phyloP scores from a whole-genome alignment of 2,888 invertebrate species.

The Dynastes tityus region DNA sequence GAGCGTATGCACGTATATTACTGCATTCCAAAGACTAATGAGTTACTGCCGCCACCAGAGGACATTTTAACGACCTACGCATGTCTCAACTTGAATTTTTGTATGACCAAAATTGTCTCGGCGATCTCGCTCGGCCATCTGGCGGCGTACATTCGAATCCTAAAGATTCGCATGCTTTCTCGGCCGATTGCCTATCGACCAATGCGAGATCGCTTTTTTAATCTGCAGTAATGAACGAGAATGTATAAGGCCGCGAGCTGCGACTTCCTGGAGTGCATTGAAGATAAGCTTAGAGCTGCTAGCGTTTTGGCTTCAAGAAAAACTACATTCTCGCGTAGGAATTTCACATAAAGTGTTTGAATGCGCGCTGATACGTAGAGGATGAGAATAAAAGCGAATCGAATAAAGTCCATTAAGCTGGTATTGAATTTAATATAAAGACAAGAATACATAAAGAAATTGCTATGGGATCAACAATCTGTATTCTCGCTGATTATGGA shows the following conservation, averaged over 20 bases:
- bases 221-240: slow-evolving; percentile 19
- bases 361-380: neutral
- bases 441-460: too few relatives aligned
- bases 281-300: slow-evolving; percentile 15
- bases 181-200: neutral
- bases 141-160: slow-evolving; percentile 20
- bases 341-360: slow-evolving; percentile 3
- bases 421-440: too few relatives aligned
- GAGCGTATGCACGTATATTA: neutral
- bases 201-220: slow-evolving; percentile 33
- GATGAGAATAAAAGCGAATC: neutral
- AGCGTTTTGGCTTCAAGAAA: slow-evolving; percentile 12
- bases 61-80: slow-evolving; percentile 36
- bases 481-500: too few relatives aligned
- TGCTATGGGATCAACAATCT: too few relatives aligned
- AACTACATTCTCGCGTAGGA: neutral
- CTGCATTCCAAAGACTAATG: slow-evolving; percentile 39
- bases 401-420: too few relatives aligned
- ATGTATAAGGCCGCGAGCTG: neutral
- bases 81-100: slow-evolving; percentile 30
- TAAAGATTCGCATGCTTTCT: neutral
- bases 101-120: slow-evolving; percentile 16
- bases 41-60: slow-evolving; percentile 36
- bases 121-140: slow-evolving; percentile 15
- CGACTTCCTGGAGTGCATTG: neutral